A percentile compares a stretch with the other conserved stretches of the same genome.
Evolutionary conservation across 2,113 vertebrate species (phyloP).

Genomic region (Enhydra lutris): DNA sequence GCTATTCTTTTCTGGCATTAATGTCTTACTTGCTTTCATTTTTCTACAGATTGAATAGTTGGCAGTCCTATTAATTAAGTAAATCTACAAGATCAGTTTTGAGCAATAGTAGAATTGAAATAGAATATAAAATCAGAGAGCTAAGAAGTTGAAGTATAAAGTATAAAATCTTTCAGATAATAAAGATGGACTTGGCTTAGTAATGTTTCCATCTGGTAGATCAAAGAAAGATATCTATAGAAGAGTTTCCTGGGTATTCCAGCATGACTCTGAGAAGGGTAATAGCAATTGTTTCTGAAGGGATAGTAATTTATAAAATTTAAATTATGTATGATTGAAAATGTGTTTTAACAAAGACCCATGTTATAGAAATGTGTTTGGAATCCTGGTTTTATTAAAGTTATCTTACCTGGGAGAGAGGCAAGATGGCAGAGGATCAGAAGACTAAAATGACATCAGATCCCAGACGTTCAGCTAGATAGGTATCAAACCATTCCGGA

Average conservation of each 20-base stretch:
- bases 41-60: background rate
- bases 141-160: background rate
- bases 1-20: background rate
- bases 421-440: no score
- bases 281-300: background rate
- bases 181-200: background rate
- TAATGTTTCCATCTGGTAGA: background rate
- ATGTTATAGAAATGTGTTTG: background rate
- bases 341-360: background rate
- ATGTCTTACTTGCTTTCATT: background rate
- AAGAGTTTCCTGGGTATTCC: background rate
- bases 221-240: background rate
- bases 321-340: background rate
- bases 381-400: background rate
- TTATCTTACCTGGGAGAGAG: background rate
- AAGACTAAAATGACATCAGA: no score
- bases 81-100: background rate
- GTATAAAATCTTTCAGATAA: background rate
- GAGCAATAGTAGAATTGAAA: background rate
- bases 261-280: background rate
- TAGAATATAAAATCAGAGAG: background rate
- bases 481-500: no score
- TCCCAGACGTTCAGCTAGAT: no score
- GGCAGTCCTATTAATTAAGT: background rate
- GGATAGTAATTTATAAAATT: background rate